Conservation (phyloP, 2,888 invertebrate species). For the Mechanitis mazaeus region DNA sequence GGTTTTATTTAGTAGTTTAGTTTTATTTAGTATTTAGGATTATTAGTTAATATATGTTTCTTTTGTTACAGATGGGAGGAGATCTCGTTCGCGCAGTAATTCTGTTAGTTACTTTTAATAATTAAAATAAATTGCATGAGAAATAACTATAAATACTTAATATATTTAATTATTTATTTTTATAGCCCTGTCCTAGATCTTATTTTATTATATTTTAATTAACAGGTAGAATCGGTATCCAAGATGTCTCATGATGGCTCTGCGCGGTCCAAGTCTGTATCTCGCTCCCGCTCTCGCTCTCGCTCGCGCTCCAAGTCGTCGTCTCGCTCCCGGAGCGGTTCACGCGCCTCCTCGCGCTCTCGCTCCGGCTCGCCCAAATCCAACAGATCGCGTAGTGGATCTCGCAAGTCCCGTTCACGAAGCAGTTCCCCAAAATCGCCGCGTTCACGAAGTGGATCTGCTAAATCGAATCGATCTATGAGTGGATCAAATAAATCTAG, state of each 20-base stretch:
- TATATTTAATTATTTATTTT: too few species aligned
- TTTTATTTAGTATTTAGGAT: too few species aligned
- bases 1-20: too few species aligned
- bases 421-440: slow-evolving; percentile 34
- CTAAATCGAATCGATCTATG: slow-evolving; percentile 29
- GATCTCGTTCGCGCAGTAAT: slow-evolving; percentile 55
- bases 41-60: background rate
- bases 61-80: slow-evolving; percentile 48
- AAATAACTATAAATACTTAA: too few species aligned
- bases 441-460: slow-evolving; percentile 34
- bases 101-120: slow-evolving; percentile 47
- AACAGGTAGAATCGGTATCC: slow-evolving; percentile 51
- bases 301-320: slow-evolving; percentile 45
- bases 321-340: slow-evolving; percentile 43
- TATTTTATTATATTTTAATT: too few species aligned
- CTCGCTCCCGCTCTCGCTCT: slow-evolving; percentile 34
- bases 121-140: background rate
- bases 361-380: slow-evolving; percentile 36
- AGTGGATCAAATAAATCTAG: slow-evolving; percentile 32
- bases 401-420: slow-evolving; percentile 42
- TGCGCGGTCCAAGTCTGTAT: slow-evolving; percentile 35
- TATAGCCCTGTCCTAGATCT: too few species aligned
- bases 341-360: slow-evolving; percentile 43
- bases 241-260: slow-evolving; percentile 60
- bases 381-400: slow-evolving; percentile 34